Evolutionary conservation across 2,888 invertebrate species (phyloP).

Genomic region (Caenorhabditis sinica): DNA sequence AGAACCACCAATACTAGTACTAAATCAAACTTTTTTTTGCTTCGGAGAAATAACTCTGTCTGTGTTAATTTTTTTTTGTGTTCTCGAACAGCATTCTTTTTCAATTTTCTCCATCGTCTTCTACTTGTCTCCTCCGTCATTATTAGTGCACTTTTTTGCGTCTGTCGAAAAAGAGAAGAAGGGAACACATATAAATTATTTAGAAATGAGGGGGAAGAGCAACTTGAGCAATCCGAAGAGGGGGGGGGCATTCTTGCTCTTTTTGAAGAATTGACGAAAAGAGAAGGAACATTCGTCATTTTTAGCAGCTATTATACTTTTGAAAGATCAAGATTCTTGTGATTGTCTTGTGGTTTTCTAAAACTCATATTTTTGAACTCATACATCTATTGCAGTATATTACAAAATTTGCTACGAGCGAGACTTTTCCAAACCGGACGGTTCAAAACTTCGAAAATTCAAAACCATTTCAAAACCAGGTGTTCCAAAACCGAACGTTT

Average conservation of each 20-base stretch:
- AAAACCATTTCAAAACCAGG: no score
- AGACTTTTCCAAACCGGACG: no score
- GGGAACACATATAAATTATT: conserved; percentile 30
- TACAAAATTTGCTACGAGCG: no score
- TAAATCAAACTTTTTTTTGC: not conserved
- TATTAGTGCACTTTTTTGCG: conserved; percentile 25
- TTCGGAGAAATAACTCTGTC: not conserved
- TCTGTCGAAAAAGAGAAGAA: no score
- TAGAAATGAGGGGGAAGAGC: not conserved
- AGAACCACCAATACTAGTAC: no score
- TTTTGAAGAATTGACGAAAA: not conserved
- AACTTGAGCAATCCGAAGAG: conserved; percentile 14
- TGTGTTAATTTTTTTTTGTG: conserved; percentile 8
- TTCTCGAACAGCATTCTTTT: conserved; percentile 18
- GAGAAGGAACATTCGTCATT: not conserved
- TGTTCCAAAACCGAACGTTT: no score
- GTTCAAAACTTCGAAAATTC: no score
- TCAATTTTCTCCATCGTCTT: not conserved
- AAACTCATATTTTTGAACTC: no score
- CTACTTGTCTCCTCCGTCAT: not conserved
- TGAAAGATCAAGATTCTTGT: not conserved
- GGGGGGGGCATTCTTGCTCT: not conserved
- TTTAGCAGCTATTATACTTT: not conserved
- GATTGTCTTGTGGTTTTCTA: no score
- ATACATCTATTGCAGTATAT: no score